phyloP scores from a whole-genome alignment of 2,113 vertebrate species.

The Acrocephalus kingi region DNA sequence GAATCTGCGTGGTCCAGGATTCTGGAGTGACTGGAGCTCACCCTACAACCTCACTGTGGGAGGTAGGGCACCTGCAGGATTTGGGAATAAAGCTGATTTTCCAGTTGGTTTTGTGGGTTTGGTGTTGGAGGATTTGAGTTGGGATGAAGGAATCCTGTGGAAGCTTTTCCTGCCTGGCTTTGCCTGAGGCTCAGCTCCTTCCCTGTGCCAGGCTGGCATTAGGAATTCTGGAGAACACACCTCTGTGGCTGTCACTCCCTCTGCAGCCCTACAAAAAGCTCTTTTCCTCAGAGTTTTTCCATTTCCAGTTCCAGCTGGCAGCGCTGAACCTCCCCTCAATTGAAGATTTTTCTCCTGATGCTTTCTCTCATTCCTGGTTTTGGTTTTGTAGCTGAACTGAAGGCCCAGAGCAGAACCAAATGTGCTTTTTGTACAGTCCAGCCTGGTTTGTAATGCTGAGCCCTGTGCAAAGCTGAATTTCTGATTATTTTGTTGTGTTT shows the following conservation, averaged over 20 bases:
- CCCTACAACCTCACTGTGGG: slow-evolving; percentile 66
- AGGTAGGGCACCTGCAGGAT: slow-evolving; percentile 64
- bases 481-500: background rate
- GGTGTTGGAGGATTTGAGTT: fast-evolving
- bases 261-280: background rate
- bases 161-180: background rate
- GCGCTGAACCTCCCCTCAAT: fast-evolving
- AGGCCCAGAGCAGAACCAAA: background rate
- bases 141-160: background rate
- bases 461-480: background rate
- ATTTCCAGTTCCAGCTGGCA: background rate
- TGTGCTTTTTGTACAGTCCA: background rate
- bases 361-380: background rate
- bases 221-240: background rate
- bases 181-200: background rate
- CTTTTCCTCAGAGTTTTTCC: background rate
- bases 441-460: background rate
- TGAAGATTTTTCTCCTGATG: background rate
- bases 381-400: background rate
- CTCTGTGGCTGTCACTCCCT: background rate
- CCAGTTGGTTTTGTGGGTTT: background rate
- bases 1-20: slow-evolving; percentile 35
- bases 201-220: background rate
- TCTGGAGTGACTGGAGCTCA: slow-evolving; percentile 91
- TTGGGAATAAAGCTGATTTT: background rate